These are phyloP conservation scores for Argyresthia goedartella DNA, from an alignment of 2,888 invertebrate species.

Conservation along the genomic window DNA sequence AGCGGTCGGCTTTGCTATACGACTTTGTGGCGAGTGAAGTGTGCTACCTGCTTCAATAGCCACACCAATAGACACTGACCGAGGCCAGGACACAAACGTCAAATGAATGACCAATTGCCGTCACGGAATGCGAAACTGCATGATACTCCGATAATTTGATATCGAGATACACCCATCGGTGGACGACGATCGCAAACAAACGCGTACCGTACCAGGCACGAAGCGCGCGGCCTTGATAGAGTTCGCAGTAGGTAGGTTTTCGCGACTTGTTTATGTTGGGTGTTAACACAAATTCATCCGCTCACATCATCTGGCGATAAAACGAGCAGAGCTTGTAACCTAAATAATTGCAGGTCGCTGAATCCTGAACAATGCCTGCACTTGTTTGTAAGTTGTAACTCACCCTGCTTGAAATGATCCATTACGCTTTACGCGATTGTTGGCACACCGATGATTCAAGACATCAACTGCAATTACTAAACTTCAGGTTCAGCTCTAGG, in stretches of 20 bases:
- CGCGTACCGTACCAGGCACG: constrained; percentile 49
- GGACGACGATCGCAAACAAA: constrained; percentile 6
- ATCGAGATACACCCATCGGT: constrained; percentile 49
- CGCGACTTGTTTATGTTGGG: background rate
- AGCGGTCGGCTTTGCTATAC: too few species aligned
- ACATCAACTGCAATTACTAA: too few species aligned
- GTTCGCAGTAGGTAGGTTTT: constrained; percentile 26
- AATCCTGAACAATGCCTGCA: background rate
- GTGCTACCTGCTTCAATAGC: background rate
- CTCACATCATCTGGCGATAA: too few species aligned
- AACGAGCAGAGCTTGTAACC: too few species aligned
- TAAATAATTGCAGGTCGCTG: too few species aligned
- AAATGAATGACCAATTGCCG: constrained; percentile 11
- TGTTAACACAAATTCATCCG: too few species aligned
- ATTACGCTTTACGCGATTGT: constrained; percentile 15
- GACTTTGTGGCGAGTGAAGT: too few species aligned
- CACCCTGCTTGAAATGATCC: constrained; percentile 46
- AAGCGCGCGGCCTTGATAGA: constrained; percentile 54
- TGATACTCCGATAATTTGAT: constrained; percentile 8
- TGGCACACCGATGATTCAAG: too few species aligned
- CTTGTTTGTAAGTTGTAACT: constrained; percentile 8
- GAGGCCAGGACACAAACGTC: constrained; percentile 7
- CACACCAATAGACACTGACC: background rate
- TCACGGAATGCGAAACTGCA: constrained; percentile 31
- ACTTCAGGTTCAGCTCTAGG: too few species aligned